phyloP scores from a whole-genome alignment of 1,140 invertebrate species.

The Drosophila trapezifrons region DNA sequence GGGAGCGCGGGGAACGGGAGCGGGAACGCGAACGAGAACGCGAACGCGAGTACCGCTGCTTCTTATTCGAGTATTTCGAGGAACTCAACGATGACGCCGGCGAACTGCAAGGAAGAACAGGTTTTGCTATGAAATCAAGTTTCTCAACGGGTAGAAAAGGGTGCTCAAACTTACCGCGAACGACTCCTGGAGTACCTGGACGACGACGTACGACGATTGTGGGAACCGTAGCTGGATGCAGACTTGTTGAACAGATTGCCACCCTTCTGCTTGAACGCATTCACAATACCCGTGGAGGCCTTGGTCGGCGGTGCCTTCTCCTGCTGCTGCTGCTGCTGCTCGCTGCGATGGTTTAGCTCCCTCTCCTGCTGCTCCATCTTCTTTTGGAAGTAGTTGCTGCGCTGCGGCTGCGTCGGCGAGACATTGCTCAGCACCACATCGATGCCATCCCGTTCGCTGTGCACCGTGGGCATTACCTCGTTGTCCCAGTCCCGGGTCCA shows the following conservation, averaged over 20 bases:
- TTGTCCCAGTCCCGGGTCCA: constrained; percentile 96
- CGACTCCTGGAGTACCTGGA: constrained; percentile 69
- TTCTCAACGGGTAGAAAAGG: not conserved
- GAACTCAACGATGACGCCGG: constrained; percentile 58
- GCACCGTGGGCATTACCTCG: constrained; percentile 94
- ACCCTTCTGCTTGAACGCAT: constrained; percentile 66
- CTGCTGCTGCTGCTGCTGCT: constrained; percentile 10
- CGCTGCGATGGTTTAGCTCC: constrained; percentile 33
- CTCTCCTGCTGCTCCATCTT: constrained; percentile 62
- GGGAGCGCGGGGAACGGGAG: constrained; percentile 62
- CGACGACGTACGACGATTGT: constrained; percentile 40
- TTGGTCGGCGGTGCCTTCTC: constrained; percentile 36
- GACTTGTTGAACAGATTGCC: constrained; percentile 63
- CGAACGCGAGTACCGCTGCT: constrained; percentile 75
- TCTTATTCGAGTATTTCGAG: constrained; percentile 65
- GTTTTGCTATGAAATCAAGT: not conserved
- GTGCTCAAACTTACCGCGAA: constrained; percentile 66
- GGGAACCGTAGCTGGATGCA: constrained; percentile 36
- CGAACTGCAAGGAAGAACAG: constrained; percentile 38
- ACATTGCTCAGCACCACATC: constrained; percentile 69
- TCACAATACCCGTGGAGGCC: constrained; percentile 29
- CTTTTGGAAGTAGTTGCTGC: constrained; percentile 69
- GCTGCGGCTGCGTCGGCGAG: constrained; percentile 52
- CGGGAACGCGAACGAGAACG: constrained; percentile 62
- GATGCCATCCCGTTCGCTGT: constrained; percentile 90